Base-by-base conservation (phyloP, 1,140 invertebrate genomes). In the Hirudo medicinalis region DNA sequence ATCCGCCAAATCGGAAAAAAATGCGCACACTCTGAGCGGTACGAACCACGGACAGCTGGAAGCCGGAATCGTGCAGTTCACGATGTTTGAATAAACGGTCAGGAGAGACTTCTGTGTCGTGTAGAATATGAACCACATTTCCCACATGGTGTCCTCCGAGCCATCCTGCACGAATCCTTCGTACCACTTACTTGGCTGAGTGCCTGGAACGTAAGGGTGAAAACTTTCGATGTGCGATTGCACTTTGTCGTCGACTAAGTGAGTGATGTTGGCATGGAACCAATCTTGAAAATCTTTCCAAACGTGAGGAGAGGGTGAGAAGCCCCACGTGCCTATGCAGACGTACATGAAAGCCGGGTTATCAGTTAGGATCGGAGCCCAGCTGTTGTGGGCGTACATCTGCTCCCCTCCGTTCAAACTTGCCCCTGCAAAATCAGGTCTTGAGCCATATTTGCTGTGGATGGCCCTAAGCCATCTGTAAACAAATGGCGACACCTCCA, bases 401-500 rank as follows among this genome's bases (percentile, higher is more conserved):
- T 57, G 29, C 17, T 22, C 11, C 8, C 69, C 69, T 25, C 69
- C 55, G n/a, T 71, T 71, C 54, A 73, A 54, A 49, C 43, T 73
- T 6, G 54, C 53, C 2, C 72, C 72, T n/a, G 57, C 32, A 9
- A 73, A 29, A 40, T 73, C 72, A 20, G 55, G 32, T 43, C 69
- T 17, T 2, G 54, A 49, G 13, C 22, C 55, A 49, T 70, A 73
- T 17, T 43, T 53, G 0, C 22, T 54, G 43, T 69, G 72, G 15
- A 69, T 75, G n/a, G 73, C 75, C 72, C 76, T 76, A 22, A 80
- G 67, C 74, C 76, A 80, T 6, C 70, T 66, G 57, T 78, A 79
- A 53, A 77, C 77, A 66, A 75, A 76, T 54, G 72, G 75, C 3
- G 78, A 79, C 19, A 79, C 75, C 8, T 74, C 75, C 9, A 79